Conservation (phyloP, 2,797 vertebrate genomes). For the Discoglossus pictus region DNA sequence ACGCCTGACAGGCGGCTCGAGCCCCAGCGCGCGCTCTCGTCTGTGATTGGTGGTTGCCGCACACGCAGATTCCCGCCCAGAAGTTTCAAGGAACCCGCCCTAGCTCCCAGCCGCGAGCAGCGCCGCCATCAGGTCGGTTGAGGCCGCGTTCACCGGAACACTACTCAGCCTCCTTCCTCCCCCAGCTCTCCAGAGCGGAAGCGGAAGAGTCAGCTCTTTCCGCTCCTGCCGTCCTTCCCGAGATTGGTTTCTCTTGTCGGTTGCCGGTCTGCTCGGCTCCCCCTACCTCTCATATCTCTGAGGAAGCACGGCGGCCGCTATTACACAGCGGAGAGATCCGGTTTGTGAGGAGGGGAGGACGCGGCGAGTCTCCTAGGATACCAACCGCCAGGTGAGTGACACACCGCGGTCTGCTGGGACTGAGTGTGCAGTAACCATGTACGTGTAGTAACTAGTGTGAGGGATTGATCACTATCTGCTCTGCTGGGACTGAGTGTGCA, state of each 20-base stretch:
- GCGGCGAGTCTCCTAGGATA: conserved; percentile 18
- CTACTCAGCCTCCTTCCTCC: not conserved
- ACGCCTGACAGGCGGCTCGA: too few species aligned
- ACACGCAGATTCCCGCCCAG: not conserved
- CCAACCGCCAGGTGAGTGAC: conserved; percentile 23
- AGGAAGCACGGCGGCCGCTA: not conserved
- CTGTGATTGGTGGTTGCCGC: not conserved
- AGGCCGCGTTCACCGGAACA: conserved; percentile 21
- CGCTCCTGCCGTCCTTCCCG: conserved; percentile 41
- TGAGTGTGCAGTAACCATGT: not conserved
- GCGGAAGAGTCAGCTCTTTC: conserved; percentile 41
- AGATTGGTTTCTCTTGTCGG: conserved; percentile 28
- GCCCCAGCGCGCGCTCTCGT: not conserved
- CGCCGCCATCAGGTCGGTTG: conserved; percentile 12
- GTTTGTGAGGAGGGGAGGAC: conserved; percentile 13
- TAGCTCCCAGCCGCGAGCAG: not conserved
- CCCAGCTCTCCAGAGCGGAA: conserved; percentile 9
- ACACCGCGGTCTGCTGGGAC: not conserved
- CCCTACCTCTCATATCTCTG: not conserved
- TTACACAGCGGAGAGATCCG: too few species aligned
- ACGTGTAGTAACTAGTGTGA: too few species aligned
- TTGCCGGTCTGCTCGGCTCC: too few species aligned
- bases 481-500: too few species aligned
- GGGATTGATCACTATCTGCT: too few species aligned
- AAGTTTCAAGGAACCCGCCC: conserved; percentile 6